phyloP scores from a whole-genome alignment of 2,797 vertebrate genomes.

The Kryptopterus vitreolus region DNA sequence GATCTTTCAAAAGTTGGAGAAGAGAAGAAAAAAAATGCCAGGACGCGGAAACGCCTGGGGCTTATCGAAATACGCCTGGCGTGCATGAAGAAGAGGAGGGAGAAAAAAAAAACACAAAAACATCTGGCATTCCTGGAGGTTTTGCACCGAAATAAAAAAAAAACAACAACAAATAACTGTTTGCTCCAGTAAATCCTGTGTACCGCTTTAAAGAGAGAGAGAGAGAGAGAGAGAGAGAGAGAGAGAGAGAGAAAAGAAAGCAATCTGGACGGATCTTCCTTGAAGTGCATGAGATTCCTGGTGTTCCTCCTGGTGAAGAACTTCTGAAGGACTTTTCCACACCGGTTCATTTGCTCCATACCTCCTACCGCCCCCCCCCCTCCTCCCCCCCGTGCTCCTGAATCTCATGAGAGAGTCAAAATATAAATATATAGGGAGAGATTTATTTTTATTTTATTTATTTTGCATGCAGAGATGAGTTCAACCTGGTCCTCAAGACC shows the following conservation, averaged over 20 bases:
- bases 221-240: not conserved
- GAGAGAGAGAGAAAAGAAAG: not conserved
- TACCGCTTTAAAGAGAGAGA: too few species aligned
- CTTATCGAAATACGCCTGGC: not conserved
- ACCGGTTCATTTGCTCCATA: not conserved
- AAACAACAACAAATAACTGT: not conserved
- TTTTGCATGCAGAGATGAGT: slow-evolving; percentile 60
- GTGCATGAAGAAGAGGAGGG: not conserved
- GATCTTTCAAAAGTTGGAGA: slow-evolving; percentile 6
- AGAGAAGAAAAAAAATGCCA: slow-evolving; percentile 36
- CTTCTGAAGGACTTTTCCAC: not conserved
- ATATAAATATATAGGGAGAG: too few species aligned
- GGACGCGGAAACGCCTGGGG: slow-evolving; percentile 28
- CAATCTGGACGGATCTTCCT: not conserved
- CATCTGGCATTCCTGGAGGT: not conserved
- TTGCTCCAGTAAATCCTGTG: not conserved
- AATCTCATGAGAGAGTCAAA: not conserved
- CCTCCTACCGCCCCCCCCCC: too few species aligned
- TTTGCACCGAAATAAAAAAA: not conserved
- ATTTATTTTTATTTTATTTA: not conserved
- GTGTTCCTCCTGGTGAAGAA: too few species aligned
- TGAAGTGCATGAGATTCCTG: too few species aligned
- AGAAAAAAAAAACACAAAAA: too few species aligned
- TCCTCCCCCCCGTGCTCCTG: too few species aligned
- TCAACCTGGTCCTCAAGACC: slow-evolving; percentile 58